Evolutionary conservation across 1,140 invertebrate genomes (phyloP).

Genomic region (Heliconius eleuchia): DNA sequence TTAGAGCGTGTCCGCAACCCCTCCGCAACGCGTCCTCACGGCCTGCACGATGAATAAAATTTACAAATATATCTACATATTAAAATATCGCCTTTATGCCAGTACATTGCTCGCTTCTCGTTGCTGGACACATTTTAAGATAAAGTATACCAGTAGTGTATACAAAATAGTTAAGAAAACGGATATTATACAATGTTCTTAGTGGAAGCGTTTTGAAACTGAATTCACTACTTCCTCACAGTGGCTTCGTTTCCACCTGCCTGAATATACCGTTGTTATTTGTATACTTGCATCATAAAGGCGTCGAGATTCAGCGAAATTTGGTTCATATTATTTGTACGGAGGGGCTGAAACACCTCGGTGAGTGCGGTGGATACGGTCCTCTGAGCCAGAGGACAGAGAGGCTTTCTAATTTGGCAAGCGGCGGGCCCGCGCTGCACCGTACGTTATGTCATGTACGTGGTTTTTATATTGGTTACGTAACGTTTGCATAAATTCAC

Average conservation of each 20-base stretch:
- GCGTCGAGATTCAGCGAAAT: conserved; percentile 3
- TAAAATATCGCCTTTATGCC: background rate
- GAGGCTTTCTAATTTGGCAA: conserved; percentile 41
- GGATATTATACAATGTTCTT: background rate
- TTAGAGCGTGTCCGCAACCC: conserved; percentile 14
- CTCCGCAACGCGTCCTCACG: background rate
- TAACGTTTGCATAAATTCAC: background rate
- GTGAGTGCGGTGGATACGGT: background rate
- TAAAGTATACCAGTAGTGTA: background rate
- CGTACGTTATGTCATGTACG: conserved; percentile 32
- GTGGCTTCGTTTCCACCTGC: conserved; percentile 37
- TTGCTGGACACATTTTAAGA: background rate
- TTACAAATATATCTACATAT: background rate
- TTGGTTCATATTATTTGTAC: conserved; percentile 6
- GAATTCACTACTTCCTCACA: conserved; percentile 26
- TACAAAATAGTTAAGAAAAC: background rate
- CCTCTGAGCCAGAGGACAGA: background rate
- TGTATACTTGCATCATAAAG: conserved; percentile 19
- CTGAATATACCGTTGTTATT: conserved; percentile 31
- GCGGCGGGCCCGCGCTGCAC: conserved; percentile 33
- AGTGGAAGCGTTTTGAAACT: conserved; percentile 9
- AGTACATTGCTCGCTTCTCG: background rate
- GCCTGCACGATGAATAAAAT: background rate
- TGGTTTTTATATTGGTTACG: background rate
- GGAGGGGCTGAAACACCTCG: background rate